Conservation (phyloP, 2,113 vertebrate species). For the Megaceryle torquata region DNA sequence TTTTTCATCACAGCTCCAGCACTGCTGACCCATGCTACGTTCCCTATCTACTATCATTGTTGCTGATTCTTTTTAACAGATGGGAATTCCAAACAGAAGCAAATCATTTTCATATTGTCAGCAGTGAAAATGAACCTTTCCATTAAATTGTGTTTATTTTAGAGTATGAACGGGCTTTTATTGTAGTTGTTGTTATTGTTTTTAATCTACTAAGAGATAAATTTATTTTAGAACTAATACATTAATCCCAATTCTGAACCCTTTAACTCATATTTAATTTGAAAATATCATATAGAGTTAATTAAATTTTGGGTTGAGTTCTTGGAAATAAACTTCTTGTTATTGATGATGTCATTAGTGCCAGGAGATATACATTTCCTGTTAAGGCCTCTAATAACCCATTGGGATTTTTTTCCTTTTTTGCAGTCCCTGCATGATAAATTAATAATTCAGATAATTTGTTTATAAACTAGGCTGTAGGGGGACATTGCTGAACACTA, state of each 20-base stretch:
- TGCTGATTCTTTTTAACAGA: slow-evolving; percentile 62
- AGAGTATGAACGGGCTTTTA: not conserved
- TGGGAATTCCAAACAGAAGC: slow-evolving; percentile 32
- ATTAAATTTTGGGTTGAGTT: slow-evolving; percentile 70
- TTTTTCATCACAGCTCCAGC: not conserved
- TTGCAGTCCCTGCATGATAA: slow-evolving; percentile 69
- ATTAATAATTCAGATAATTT: slow-evolving; percentile 69
- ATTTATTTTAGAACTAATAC: slow-evolving; percentile 53
- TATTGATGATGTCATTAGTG: slow-evolving; percentile 71
- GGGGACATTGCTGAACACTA: slow-evolving; percentile 40
- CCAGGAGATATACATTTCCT: slow-evolving; percentile 68
- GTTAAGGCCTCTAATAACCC: slow-evolving; percentile 55
- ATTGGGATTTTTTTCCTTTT: slow-evolving; percentile 56
- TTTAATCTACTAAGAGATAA: slow-evolving; percentile 63
- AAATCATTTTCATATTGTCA: slow-evolving; percentile 66
- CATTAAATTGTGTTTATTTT: slow-evolving; percentile 45
- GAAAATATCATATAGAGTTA: slow-evolving; percentile 57
- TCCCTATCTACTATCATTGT: not conserved
- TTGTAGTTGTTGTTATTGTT: not conserved
- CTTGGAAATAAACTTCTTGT: slow-evolving; percentile 69
- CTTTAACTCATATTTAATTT: slow-evolving; percentile 73
- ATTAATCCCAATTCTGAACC: slow-evolving; percentile 55
- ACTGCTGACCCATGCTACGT: not conserved
- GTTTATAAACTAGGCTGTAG: slow-evolving; percentile 59
- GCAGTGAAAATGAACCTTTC: slow-evolving; percentile 34